Conservation (phyloP, 2,888 invertebrate genomes). For the Apeira syringaria region DNA sequence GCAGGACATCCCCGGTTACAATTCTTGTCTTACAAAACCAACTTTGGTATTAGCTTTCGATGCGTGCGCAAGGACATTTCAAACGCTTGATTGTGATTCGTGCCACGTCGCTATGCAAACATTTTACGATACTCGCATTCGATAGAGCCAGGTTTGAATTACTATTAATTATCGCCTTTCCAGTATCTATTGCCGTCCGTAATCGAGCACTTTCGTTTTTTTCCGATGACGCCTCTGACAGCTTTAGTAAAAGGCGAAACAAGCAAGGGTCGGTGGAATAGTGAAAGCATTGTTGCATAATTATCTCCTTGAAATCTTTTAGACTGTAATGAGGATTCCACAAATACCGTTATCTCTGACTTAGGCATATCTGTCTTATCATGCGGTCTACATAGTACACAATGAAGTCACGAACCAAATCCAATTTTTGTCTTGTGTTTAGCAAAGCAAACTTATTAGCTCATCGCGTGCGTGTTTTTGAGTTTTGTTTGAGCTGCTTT, state of each 20-base stretch:
- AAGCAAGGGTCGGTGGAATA: constrained; percentile 41
- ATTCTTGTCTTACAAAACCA: constrained; percentile 64
- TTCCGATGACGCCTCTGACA: constrained; percentile 40
- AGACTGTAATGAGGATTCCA: constrained; percentile 5
- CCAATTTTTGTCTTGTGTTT: constrained; percentile 40
- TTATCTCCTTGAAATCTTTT: constrained; percentile 24
- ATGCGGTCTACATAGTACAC: constrained; percentile 31
- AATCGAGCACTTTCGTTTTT: constrained; percentile 51
- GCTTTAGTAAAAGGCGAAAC: constrained; percentile 41
- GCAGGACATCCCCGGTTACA: constrained; percentile 55
- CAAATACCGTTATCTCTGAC: constrained; percentile 10
- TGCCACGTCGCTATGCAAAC: constrained; percentile 40
- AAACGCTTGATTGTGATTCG: constrained; percentile 39
- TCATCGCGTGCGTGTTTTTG: constrained; percentile 24
- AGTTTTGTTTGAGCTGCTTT: constrained; percentile 7
- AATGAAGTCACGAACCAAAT: constrained; percentile 57
- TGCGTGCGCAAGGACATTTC: constrained; percentile 60
- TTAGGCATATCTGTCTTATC: constrained; percentile 9
- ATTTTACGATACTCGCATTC: constrained; percentile 34
- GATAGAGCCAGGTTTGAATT: constrained; percentile 41
- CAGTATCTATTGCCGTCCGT: constrained; percentile 39
- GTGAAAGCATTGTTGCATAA: constrained; percentile 57
- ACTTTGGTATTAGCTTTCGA: constrained; percentile 48
- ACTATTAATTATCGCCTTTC: constrained; percentile 61
- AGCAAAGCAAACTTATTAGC: constrained; percentile 35